Evolutionary conservation across 2,797 vertebrate species (phyloP), one percentile per base, ranked within the genome.

Genomic region (Chrosomus eos): DNA sequence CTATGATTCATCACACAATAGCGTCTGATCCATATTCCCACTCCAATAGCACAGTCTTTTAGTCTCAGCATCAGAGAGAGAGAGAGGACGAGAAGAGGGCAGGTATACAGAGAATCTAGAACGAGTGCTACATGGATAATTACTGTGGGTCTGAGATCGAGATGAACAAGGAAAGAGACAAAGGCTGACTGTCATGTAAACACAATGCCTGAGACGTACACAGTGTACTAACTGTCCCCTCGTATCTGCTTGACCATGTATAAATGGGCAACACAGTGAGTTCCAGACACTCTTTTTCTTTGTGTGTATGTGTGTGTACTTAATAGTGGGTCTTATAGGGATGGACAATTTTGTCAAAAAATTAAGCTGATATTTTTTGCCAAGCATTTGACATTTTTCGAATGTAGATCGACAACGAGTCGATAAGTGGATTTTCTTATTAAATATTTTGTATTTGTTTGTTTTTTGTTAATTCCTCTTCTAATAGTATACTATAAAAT

Each of bases 1-100:
- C 79, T 81, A 55, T 64, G 51, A 73, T 80, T 84, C 84, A 43
- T 82, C 83, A 40, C 85, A 83, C 53, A 85, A 48, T 76, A 70
- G 40, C 8, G 53, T 81, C 70, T 87, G 75, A 74, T 78, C 76
- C 80, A 31, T 53, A 80, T 75, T 48, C 74, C 70, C 70, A 26
- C 60, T 72, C 70, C 7, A 18, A 51, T 23, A 38, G 67, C 40
- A 77, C 40, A 36, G 38, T 48, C 71, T 6, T 53, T 53, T 7
- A 16, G 40, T 51, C 62, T 78, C 26, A 40, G 62, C 28, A 78
- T 19, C 55, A 19, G 60, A 73, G 72, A 72, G 84, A 85, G 28
- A 51, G 72, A 81, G 60, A 14, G 58, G 40, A 78, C 33, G 19
- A 86, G 82, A 62, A 45, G 40, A 62, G 70, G 81, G 67, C 51